phyloP scores from a whole-genome alignment of 53 echinoderm and acorn worm genomes.

The Paracentrotus lividus region DNA sequence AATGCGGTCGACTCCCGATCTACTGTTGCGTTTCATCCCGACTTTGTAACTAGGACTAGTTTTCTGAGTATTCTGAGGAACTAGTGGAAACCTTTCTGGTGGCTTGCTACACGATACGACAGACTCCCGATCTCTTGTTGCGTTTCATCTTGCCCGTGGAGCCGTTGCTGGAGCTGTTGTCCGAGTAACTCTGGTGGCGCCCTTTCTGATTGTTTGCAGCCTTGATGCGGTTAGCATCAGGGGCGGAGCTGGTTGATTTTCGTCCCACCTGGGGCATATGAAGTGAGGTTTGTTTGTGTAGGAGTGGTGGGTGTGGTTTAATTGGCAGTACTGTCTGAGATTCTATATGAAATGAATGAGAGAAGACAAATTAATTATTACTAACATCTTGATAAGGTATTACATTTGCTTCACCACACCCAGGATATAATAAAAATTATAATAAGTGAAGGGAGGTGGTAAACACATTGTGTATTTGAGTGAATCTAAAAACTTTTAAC shows the following conservation, averaged over 20 bases:
- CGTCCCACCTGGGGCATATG: slow-evolving; percentile 85
- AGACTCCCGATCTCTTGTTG: slow-evolving; percentile 98
- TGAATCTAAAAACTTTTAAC: too few relatives aligned
- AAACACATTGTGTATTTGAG: too few relatives aligned
- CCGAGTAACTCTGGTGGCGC: slow-evolving; percentile 93
- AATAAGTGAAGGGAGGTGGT: too few relatives aligned
- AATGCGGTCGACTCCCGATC: too few relatives aligned
- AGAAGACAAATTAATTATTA: too few relatives aligned
- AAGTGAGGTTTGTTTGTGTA: slow-evolving; percentile 93
- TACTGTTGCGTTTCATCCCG: too few relatives aligned
- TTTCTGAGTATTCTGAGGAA: too few relatives aligned
- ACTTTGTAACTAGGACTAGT: too few relatives aligned
- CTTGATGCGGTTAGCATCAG: slow-evolving; percentile 85
- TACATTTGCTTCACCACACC: too few relatives aligned
- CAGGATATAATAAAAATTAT: too few relatives aligned
- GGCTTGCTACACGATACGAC: slow-evolving; percentile 76
- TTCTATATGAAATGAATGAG: slow-evolving; percentile 56
- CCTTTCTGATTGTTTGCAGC: slow-evolving; percentile 80
- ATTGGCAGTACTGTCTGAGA: slow-evolving; percentile 86
- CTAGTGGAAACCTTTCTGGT: slow-evolving; percentile 80
- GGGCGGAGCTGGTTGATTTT: slow-evolving; percentile 89
- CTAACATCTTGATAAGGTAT: too few relatives aligned
- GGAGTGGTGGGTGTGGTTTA: slow-evolving; percentile 90
- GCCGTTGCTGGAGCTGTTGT: slow-evolving; percentile 76
- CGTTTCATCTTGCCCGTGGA: slow-evolving; percentile 84